Base-by-base conservation (phyloP, 2,888 invertebrate species). In the Fissipunctia ypsillon region DNA sequence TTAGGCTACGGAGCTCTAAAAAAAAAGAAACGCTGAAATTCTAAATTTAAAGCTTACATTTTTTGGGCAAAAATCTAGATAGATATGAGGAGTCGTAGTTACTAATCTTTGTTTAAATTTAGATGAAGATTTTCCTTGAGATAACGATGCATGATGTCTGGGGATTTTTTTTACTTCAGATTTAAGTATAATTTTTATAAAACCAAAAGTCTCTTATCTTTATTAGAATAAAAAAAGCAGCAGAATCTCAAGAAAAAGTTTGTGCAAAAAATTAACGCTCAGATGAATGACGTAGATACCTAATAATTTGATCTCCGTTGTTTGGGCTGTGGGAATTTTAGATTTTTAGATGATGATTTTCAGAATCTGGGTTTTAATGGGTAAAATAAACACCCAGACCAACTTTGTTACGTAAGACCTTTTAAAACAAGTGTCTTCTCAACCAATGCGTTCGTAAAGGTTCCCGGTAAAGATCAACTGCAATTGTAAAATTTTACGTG, bases 261-360 rank as follows among this genome's bases (percentile, higher is more conserved):
- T 31, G 38, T 28, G 14, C 45, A 76, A 76, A 67, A 77, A 22
- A 7, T n/a, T 41, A 64, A 54, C 2, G 10, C 22, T 63, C 25
- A 41, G 2, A 19, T 60, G 60, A 60, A 10, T 75, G 61, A 69
- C 31, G 60, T 54, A 45, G 45, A 22, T 45, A 9, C 19, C 2
- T 7, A 61, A 60, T 56, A 35, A 67, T 66, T 75, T 48, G 25
- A 68, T 54, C 1, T 28, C 9, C 4, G 12, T 22, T 45, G 31
- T 41, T 52, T 19, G 16, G 4, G 5, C 14, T 48, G 43, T 66
- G 54, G 64, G 60, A 66, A 65, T 54, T 4, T 43, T 10, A 59
- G 16, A 3, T 66, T 73, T 60, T 65, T 73, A 52, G n/a, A 5
- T 57, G 25, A 19, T 31, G 3, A 41, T 48, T 48, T 45, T 45